Conservation (phyloP, 1,140 invertebrate genomes). For the Amyelois transitella region DNA sequence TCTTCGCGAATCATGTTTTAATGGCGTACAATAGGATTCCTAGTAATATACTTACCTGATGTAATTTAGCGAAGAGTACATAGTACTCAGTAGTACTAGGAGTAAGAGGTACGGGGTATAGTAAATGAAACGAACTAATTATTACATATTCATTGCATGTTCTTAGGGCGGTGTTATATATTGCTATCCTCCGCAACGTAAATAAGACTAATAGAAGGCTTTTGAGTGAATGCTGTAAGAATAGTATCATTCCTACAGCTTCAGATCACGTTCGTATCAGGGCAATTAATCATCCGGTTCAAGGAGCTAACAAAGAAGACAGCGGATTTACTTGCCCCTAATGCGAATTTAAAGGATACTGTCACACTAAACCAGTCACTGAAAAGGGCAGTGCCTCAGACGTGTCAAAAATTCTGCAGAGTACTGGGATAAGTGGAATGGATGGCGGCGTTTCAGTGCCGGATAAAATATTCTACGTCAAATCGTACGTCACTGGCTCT, state of each 20-base stretch:
- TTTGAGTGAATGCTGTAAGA: neutral
- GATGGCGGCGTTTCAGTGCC: conserved; percentile 49
- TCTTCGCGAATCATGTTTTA: neutral
- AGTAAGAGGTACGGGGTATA: too few relatives aligned
- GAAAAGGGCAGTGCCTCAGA: conserved; percentile 53
- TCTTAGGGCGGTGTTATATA: too few relatives aligned
- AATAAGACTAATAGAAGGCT: too few relatives aligned
- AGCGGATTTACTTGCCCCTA: conserved; percentile 13
- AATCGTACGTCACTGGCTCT: conserved; percentile 70
- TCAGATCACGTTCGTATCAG: neutral
- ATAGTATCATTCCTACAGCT: neutral
- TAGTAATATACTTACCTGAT: neutral
- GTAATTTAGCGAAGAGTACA: neutral
- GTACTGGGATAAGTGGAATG: conserved; percentile 66
- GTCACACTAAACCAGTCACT: conserved; percentile 56
- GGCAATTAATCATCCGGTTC: neutral
- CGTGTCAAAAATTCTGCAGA: conserved; percentile 72
- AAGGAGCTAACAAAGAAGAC: neutral
- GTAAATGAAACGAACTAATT: too few relatives aligned
- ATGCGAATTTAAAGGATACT: conserved; percentile 59
- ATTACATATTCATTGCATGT: too few relatives aligned
- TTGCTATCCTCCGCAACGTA: too few relatives aligned
- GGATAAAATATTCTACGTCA: conserved; percentile 72
- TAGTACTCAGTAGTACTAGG: too few relatives aligned
- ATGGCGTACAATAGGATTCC: neutral